Conservation (phyloP, 2,888 invertebrate genomes). For the Cheilosia vernalis region DNA sequence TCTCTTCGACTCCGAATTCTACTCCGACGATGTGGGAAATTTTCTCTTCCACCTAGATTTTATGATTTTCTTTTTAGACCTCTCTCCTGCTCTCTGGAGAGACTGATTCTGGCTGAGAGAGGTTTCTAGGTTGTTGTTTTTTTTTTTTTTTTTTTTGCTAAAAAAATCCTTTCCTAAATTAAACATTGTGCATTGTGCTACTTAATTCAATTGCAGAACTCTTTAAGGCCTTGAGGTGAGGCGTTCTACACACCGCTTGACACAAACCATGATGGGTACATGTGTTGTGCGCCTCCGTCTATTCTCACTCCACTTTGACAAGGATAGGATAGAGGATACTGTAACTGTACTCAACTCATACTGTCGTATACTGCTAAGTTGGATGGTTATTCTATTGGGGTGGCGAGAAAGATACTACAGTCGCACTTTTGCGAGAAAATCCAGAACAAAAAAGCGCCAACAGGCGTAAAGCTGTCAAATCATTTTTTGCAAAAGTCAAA, state of each 20-base stretch:
- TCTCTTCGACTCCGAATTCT: conserved; percentile 67
- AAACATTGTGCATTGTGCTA: conserved; percentile 45
- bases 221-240: conserved; percentile 57
- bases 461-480: conserved; percentile 65
- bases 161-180: conserved; percentile 42
- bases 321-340: no score
- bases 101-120: background rate
- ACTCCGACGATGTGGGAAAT: conserved; percentile 72
- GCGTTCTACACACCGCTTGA: conserved; percentile 42
- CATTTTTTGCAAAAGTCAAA: conserved; percentile 51
- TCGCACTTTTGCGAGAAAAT: conserved; percentile 26
- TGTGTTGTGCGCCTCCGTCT: conserved; percentile 23
- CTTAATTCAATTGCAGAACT: conserved; percentile 44
- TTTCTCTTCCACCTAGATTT: conserved; percentile 50
- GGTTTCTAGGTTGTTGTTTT: no score
- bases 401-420: background rate
- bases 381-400: background rate
- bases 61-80: background rate
- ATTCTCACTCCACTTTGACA: conserved; percentile 56
- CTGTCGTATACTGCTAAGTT: background rate
- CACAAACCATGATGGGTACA: conserved; percentile 41
- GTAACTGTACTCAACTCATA: background rate
- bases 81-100: background rate
- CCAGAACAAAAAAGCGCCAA: conserved; percentile 52
- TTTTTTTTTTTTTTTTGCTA: background rate